Percentiles rank a stretch among this genome's conserved stretches.
Evolutionary conservation across 2,888 invertebrate species (phyloP).

Genomic region (Melieria crassipennis): DNA sequence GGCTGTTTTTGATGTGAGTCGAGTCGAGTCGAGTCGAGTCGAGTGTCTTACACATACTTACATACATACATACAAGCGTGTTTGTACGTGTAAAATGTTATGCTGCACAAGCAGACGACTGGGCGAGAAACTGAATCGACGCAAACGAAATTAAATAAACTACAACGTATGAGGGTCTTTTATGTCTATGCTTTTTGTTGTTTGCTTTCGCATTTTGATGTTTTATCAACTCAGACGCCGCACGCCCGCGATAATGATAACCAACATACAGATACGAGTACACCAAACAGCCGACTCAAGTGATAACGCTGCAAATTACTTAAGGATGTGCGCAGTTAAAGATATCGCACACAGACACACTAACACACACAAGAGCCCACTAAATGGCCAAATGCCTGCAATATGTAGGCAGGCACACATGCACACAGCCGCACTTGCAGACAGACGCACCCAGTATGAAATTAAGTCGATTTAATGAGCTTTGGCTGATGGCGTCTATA

Average conservation of each 20-base stretch:
- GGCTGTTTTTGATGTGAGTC: too few relatives aligned
- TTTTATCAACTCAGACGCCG: conserved; percentile 15
- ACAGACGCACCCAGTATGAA: conserved; percentile 37
- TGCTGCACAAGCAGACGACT: too few relatives aligned
- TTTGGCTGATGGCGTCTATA: conserved; percentile 55
- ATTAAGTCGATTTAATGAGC: conserved; percentile 60
- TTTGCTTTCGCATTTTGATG: neutral
- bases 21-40: too few relatives aligned
- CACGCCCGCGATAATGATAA: conserved; percentile 52
- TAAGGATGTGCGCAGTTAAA: conserved; percentile 37
- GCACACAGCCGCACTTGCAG: conserved; percentile 34
- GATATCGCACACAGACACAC: conserved; percentile 1
- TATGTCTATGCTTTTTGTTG: neutral
- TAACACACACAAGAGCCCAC: conserved; percentile 29
- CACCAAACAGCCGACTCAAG: conserved; percentile 49
- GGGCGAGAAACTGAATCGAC: too few relatives aligned
- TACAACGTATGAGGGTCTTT: too few relatives aligned
- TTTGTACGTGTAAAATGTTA: too few relatives aligned
- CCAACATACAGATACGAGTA: conserved; percentile 43
- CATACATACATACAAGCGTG: too few relatives aligned
- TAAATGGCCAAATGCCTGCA: conserved; percentile 39
- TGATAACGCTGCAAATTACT: conserved; percentile 60
- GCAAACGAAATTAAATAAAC: too few relatives aligned
- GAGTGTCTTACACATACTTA: too few relatives aligned
- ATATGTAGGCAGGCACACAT: neutral